Evolutionary conservation across 2,113 vertebrate species (phyloP), one percentile per base, ranked within the genome.

Genomic region (Carassius carassius): DNA sequence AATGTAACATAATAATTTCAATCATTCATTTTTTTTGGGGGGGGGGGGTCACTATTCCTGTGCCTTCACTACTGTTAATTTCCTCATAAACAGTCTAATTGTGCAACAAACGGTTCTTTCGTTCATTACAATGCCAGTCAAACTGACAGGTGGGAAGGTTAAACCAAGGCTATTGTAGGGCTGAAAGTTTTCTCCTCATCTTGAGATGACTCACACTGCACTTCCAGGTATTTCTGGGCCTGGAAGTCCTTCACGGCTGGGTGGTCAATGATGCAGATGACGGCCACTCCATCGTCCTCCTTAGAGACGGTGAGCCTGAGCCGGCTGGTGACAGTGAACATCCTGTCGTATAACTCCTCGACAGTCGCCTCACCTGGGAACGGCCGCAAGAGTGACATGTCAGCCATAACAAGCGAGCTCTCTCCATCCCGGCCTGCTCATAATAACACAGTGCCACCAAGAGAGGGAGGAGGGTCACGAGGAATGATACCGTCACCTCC

Each of bases 231-330:
- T 78, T 96, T 96, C 92, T 98, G 97, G 23, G 96, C 96, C 93
- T 97, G 95, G 89, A 99, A 84, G 93, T 97, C 98, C n/a, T 97
- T 98, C 89, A 96, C 97, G 0, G 98, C 98, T 11, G 97, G 97
- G 85, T 99, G 98, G 90, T 99, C 97, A 92, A 98, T 96, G 92
- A 98, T 91, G 86, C 98, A 99, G 95, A 97, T 95, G 90, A 99
- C 95, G 0, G 96, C 96, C 70, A 96, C 94, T 13, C 97, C 97
- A 0, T 99, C 97, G 37, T 99, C 98, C 78, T 98, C 97, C 79
- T 97, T 97, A 32, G 92, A 95, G 92, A 98, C 97, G 84, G 95
- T 96, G 82, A 99, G 93, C 81, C 93, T 92, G 77, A 99, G 95
- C 51, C 95, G 95, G 81, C 98, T 99, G 82, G 95, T 97, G 91